Conservation (phyloP, 2,888 invertebrate species). For the Epistrophe eligans region DNA sequence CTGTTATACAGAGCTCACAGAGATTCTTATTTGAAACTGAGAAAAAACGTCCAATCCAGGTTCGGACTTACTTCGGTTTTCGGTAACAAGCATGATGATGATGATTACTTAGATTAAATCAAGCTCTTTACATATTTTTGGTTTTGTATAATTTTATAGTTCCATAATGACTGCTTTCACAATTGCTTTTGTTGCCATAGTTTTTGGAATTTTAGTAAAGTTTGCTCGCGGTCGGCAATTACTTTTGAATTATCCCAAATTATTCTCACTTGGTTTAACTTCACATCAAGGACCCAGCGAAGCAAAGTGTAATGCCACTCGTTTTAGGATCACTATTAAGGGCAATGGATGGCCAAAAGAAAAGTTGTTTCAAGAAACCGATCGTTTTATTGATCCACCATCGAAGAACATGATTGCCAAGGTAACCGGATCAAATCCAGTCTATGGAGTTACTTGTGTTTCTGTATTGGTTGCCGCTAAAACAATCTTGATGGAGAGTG, state of each 20-base stretch:
- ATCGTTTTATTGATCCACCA: constrained; percentile 85
- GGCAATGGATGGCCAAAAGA: constrained; percentile 92
- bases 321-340: constrained; percentile 88
- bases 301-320: constrained; percentile 86
- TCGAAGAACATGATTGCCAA: constrained; percentile 87
- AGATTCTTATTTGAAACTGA: constrained; percentile 88
- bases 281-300: constrained; percentile 88
- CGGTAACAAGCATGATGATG: constrained; percentile 74
- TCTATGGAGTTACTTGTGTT: constrained; percentile 92
- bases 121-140: neutral
- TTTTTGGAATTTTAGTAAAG: constrained; percentile 87
- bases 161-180: constrained; percentile 85
- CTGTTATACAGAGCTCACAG: constrained; percentile 93
- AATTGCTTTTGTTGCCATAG: constrained; percentile 85
- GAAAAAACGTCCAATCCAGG: constrained; percentile 90
- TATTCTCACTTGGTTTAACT: constrained; percentile 90
- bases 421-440: constrained; percentile 86
- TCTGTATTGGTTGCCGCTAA: constrained; percentile 90
- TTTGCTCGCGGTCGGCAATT: constrained; percentile 87
- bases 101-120: no score
- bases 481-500: constrained; percentile 89
- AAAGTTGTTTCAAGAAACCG: constrained; percentile 85
- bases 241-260: constrained; percentile 88
- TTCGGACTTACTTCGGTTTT: constrained; percentile 89
- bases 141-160: constrained; percentile 78